Evolutionary conservation across 1,140 invertebrate species (phyloP).

Genomic region (Drosophila suzukii): DNA sequence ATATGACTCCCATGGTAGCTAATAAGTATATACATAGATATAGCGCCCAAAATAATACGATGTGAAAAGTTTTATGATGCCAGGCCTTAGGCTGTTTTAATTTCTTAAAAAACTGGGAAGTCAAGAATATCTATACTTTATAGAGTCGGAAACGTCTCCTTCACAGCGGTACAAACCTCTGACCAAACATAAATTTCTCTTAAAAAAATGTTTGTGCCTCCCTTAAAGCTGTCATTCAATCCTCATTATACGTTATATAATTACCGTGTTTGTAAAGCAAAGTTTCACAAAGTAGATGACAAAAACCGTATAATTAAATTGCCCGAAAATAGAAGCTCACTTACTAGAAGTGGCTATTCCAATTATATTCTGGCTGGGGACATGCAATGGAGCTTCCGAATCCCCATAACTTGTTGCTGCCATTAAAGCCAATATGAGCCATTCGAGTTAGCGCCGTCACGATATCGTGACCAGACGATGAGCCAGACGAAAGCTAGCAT

Average conservation of each 20-base stretch:
- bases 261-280: not conserved
- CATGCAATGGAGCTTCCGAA: slow-evolving; percentile 11
- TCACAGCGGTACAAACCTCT: too few relatives aligned
- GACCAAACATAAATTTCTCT: not conserved
- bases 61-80: too few relatives aligned
- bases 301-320: slow-evolving; percentile 19
- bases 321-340: slow-evolving; percentile 17
- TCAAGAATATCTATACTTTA: too few relatives aligned
- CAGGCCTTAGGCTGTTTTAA: too few relatives aligned
- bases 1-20: too few relatives aligned
- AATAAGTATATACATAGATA: too few relatives aligned
- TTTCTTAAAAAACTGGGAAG: too few relatives aligned
- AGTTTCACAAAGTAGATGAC: slow-evolving; percentile 1
- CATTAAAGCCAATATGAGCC: slow-evolving; percentile 20
- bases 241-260: slow-evolving; percentile 2
- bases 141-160: too few relatives aligned
- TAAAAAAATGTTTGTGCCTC: not conserved
- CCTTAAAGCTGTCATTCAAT: not conserved
- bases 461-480: slow-evolving; percentile 54
- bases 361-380: slow-evolving; percentile 12
- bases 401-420: slow-evolving; percentile 32
- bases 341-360: slow-evolving; percentile 1
- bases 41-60: too few relatives aligned
- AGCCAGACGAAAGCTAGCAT: slow-evolving; percentile 49
- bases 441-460: slow-evolving; percentile 37